A percentile compares a stretch with the other conserved stretches of the same genome.
phyloP scores from a whole-genome alignment of 2,797 vertebrate species.

The Hippopotamyrus pictus region DNA sequence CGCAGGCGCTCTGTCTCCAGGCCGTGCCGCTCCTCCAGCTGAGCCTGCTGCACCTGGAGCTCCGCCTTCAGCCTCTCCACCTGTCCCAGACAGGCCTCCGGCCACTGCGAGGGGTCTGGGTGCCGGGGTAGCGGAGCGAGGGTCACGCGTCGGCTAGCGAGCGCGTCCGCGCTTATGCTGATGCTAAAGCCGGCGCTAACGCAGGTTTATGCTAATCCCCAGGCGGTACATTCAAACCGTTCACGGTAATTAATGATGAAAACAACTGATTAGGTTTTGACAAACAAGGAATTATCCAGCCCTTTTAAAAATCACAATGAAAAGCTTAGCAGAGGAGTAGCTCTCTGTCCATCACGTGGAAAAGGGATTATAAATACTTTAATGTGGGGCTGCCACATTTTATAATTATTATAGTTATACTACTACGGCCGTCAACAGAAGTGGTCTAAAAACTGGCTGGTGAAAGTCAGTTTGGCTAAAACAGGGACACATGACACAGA shows the following conservation, averaged over 20 bases:
- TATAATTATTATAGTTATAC: not conserved
- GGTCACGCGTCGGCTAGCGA: not conserved
- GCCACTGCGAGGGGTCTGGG: slow-evolving; percentile 39
- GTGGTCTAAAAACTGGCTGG: not conserved
- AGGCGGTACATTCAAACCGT: not conserved
- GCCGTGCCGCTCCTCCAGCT: slow-evolving; percentile 66
- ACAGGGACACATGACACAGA: not conserved
- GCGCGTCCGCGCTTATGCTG: not conserved
- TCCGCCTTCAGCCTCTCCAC: slow-evolving; percentile 55
- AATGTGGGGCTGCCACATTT: not conserved
- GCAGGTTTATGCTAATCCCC: not conserved
- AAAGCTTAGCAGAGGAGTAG: not conserved
- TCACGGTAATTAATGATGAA: not conserved
- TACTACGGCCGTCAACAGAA: not conserved
- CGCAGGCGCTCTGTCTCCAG: slow-evolving; percentile 69
- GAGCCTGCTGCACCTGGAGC: slow-evolving; percentile 54
- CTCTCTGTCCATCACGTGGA: not conserved
- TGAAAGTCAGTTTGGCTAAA: not conserved
- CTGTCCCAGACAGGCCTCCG: slow-evolving; percentile 37
- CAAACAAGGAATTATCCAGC: not conserved
- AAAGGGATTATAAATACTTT: not conserved
- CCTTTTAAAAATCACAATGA: not conserved
- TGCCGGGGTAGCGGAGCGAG: not conserved
- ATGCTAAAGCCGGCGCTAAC: not conserved
- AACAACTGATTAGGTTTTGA: not conserved